Evolutionary conservation across 2,888 invertebrate species (phyloP).

Genomic region (Drosophila nr. medialis): DNA sequence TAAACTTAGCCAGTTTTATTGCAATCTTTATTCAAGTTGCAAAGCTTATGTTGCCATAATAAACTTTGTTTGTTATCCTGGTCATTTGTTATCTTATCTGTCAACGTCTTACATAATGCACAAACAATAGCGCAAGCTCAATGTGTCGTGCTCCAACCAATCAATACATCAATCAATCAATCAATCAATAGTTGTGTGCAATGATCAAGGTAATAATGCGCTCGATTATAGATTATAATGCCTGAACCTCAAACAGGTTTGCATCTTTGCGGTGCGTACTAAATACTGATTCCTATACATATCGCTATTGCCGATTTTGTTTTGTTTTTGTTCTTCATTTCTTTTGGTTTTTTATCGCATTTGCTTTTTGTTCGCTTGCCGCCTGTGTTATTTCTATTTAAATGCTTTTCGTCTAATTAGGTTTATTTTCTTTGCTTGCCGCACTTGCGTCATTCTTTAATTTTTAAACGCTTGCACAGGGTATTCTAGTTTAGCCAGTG

Average conservation of each 20-base stretch:
- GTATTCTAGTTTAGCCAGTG: neutral
- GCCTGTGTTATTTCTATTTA: conserved; percentile 7
- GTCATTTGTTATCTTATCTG: conserved; percentile 22
- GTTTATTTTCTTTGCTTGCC: conserved; percentile 28
- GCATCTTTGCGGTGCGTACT: conserved; percentile 15
- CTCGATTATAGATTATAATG: conserved; percentile 23
- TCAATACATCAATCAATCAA: conserved; percentile 7
- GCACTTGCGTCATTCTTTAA: conserved; percentile 58
- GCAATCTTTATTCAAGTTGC: conserved; percentile 1
- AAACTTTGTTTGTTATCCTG: conserved; percentile 4
- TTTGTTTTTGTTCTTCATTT: conserved; percentile 6
- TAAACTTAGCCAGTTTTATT: neutral
- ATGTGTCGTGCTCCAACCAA: conserved; percentile 9
- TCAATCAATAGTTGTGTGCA: conserved; percentile 6
- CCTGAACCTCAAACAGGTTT: conserved; percentile 54
- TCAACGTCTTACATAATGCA: conserved; percentile 10
- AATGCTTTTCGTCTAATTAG: conserved; percentile 45
- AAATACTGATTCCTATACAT: conserved; percentile 40
- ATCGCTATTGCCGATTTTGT: conserved; percentile 34
- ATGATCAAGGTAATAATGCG: conserved; percentile 46
- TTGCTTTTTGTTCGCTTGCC: conserved; percentile 1
- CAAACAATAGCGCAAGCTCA: conserved; percentile 1
- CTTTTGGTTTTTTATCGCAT: neutral
- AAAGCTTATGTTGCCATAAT: neutral
- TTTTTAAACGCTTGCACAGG: conserved; percentile 26